These are phyloP conservation scores for Dromiciops gliroides DNA, from an alignment of 2,113 vertebrate genomes.

Conservation along the genomic window DNA sequence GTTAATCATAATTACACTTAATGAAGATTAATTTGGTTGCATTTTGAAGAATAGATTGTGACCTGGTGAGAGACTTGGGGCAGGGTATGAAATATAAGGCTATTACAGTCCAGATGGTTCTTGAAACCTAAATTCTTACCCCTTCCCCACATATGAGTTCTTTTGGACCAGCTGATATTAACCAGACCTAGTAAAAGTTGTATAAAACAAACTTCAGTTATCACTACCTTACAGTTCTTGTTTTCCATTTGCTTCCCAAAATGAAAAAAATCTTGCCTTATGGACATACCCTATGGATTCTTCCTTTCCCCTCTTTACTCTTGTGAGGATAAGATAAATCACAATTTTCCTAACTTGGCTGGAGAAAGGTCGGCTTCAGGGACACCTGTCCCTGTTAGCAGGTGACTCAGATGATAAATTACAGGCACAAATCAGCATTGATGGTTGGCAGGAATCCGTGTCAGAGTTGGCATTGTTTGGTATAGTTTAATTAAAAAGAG, in stretches of 20 bases:
- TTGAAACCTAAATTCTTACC: not conserved
- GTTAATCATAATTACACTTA: not conserved
- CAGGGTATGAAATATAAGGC: not conserved
- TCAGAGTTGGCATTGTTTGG: conserved; percentile 51
- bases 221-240: not conserved
- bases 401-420: conserved; percentile 75
- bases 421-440: conserved; percentile 62
- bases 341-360: conserved; percentile 9
- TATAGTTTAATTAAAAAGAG: conserved; percentile 74
- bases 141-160: not conserved
- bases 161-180: not conserved
- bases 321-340: not conserved
- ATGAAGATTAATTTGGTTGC: not conserved
- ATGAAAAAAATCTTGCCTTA: conserved; percentile 1
- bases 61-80: not conserved
- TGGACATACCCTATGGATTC: not conserved
- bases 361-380: conserved; percentile 70
- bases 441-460: conserved; percentile 65
- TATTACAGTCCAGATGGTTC: not conserved
- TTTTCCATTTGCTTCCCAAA: not conserved
- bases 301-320: not conserved
- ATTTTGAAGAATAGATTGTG: not conserved
- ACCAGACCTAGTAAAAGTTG: not conserved
- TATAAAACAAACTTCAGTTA: not conserved
- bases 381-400: conserved; percentile 65